Evolutionary conservation across 1,140 invertebrate genomes (phyloP), one percentile per base, ranked within the genome.

Genomic region (Drosophila tristis): DNA sequence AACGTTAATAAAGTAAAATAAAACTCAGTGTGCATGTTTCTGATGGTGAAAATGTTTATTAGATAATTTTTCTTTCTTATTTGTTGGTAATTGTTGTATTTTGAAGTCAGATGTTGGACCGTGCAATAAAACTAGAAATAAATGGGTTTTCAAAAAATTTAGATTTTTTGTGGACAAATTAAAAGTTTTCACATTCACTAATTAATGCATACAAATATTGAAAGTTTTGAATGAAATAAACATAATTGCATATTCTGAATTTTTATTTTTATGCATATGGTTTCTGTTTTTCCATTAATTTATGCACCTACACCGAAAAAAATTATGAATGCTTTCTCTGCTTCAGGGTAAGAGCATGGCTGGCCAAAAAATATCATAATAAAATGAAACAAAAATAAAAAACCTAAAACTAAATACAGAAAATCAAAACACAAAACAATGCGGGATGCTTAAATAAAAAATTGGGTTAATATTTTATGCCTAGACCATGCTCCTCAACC

Each of bases 261-360:
- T 66, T 35, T 4, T 20, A 25, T 39, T 20, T 8, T 31, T 11
- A 31, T 51, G 16, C n/a, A 51, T 25, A 57, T 26, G 8, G 20
- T 8, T 48, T 56, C 5, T 16, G 26, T 15, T 13, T n/a, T 49
- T 49, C 4, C 15, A 23, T 54, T 66, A 11, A 20, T 53, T 66
- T 54, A 29, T 45, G 61, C 48, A 66, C 64, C 64, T 45, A 67
- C 64, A 67, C 64, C 65, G 20, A 42, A 68, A 55, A 67, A 47
- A 56, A 48, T 48, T 48, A 23, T 35, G 4, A 39, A 39, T 49
- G 26, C 53, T 43, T 7, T 43, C 25, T 62, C 15, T 62, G 35
- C 29, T 35, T 35, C 8, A 35, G 26, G n/a, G 2, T 50, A 44
- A 47, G 66, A 42, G 64, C 47, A 64, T 55, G 44, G 8, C 25